Evolutionary conservation across 2,113 vertebrate species (phyloP).

Genomic region (Ammospiza nelsoni): DNA sequence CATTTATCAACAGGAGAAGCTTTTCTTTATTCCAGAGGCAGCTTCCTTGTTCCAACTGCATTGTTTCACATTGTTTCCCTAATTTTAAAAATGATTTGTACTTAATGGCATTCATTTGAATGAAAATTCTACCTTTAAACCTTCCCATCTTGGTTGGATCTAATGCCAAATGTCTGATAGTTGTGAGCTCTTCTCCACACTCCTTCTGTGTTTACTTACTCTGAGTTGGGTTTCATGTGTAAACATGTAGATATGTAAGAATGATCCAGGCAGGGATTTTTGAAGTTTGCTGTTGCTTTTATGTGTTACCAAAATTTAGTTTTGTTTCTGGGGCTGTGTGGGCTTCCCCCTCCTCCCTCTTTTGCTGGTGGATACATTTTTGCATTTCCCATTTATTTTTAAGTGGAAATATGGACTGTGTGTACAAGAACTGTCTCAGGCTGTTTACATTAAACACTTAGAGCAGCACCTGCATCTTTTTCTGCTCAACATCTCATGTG

Average conservation of each 20-base stretch:
- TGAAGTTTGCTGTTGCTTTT: not conserved
- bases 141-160: not conserved
- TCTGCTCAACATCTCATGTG: not conserved
- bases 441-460: not conserved
- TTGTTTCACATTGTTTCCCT: not conserved
- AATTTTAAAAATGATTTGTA: not conserved
- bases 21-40: not conserved
- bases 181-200: not conserved
- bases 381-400: not conserved
- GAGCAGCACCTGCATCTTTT: not conserved
- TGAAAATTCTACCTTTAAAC: not conserved
- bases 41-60: not conserved
- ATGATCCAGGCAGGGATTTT: not conserved
- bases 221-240: not conserved
- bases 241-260: not conserved
- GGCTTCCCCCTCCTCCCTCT: not conserved
- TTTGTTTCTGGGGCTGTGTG: not conserved
- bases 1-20: not conserved
- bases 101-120: not conserved
- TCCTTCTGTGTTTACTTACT: not conserved
- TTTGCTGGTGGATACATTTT: not conserved
- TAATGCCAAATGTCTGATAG: not conserved
- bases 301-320: not conserved
- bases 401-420: not conserved
- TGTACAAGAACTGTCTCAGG: not conserved